Evolutionary conservation across 2,888 invertebrate genomes (phyloP).

Genomic region (Tineola bisselliella): DNA sequence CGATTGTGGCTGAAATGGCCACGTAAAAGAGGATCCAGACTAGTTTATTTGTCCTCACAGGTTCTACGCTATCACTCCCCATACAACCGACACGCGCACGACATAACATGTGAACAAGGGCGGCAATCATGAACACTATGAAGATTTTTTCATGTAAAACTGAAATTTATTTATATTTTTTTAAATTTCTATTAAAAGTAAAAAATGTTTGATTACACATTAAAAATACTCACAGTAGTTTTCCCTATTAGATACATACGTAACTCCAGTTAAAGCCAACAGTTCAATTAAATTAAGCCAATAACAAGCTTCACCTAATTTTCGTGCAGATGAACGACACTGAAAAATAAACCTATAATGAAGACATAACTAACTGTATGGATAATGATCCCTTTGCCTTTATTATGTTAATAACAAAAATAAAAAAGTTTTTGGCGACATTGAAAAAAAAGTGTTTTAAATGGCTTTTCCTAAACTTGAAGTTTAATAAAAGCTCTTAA

Average conservation of each 20-base stretch:
- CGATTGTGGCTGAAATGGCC: slow-evolving; percentile 82
- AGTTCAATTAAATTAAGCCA: slow-evolving; percentile 88
- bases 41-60: slow-evolving; percentile 74
- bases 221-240: slow-evolving; percentile 94
- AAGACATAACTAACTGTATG: neutral
- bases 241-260: slow-evolving; percentile 93
- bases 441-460: too few species aligned
- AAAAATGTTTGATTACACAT: too few species aligned
- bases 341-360: slow-evolving; percentile 23
- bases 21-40: slow-evolving; percentile 74
- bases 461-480: too few species aligned
- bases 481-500: too few species aligned
- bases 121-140: slow-evolving; percentile 88
- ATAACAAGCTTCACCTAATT: slow-evolving; percentile 77
- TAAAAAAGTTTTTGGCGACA: too few species aligned
- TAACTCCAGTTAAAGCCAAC: slow-evolving; percentile 87
- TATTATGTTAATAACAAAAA: too few species aligned
- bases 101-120: slow-evolving; percentile 81
- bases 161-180: too few species aligned
- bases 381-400: too few species aligned
- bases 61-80: slow-evolving; percentile 51
- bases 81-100: slow-evolving; percentile 56
- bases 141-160: slow-evolving; percentile 92
- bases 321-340: slow-evolving; percentile 61
- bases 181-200: neutral